Evolutionary conservation across 2,113 vertebrate species (phyloP), one percentile per base, ranked within the genome.

Genomic region (Chionodraco myersi): DNA sequence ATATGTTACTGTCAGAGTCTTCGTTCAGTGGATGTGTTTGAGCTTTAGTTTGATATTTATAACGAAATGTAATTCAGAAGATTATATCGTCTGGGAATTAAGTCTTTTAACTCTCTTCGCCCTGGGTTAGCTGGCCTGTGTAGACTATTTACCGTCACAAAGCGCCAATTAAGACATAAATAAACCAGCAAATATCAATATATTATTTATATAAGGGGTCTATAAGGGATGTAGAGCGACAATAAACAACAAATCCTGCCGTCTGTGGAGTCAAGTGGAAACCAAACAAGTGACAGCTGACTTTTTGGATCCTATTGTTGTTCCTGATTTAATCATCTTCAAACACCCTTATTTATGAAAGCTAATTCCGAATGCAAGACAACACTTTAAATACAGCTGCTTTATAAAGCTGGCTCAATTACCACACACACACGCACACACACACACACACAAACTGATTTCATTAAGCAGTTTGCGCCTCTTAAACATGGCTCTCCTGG

Each of bases 401-500:
- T 78, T 69, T 34, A 76, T 80, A 81, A 82, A 67, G 21, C 69
- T 48, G 36, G 49, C 69, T 77, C 54, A 65, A 10, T 68, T 81
- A 86, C 65, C 56, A 61, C 67, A 69, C 58, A 75, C 34, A 66
- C 60, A 45, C 74, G 61, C 71, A 76, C 72, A 61, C 51, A 79
- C 30, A n/a, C n/a, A n/a, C n/a, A 64, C 30, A 64, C 81, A 57
- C 75, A 45, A 56, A 51, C 84, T 58, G 65, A 89, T 87, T 91
- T 91, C 82, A 89, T 83, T 84, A 91, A 84, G 82, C 81, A 80
- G 85, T 84, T 79, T 78, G 86, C 52, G 62, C 80, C 84, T 88
- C 89, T 87, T 85, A 84, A 82, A 91, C 81, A 82, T 44, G 72
- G 80, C 79, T 77, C 89, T 91, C 87, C 79, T 62, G 88, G 85